Conservation (phyloP, 2,888 invertebrate species). For the Netelia melanura region DNA sequence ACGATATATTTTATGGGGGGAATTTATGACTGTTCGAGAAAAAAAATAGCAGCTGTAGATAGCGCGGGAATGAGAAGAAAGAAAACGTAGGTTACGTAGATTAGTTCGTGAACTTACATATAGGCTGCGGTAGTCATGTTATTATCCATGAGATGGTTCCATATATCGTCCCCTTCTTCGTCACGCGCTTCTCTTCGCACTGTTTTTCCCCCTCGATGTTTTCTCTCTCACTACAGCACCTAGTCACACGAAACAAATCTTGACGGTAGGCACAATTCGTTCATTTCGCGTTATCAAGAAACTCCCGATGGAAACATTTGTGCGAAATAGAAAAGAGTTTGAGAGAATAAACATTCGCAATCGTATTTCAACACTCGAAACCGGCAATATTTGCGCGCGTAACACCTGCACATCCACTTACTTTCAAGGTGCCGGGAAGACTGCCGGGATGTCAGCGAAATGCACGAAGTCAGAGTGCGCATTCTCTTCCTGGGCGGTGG, state of each 20-base stretch:
- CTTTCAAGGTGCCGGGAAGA: slow-evolving; percentile 72
- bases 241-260: slow-evolving; percentile 29
- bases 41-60: not conserved
- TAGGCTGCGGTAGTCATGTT: slow-evolving; percentile 84
- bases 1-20: not conserved
- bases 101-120: slow-evolving; percentile 76
- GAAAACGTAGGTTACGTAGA: slow-evolving; percentile 47
- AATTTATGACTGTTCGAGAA: not conserved
- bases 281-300: slow-evolving; percentile 34
- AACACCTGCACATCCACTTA: slow-evolving; percentile 60
- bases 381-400: slow-evolving; percentile 6
- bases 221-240: slow-evolving; percentile 48
- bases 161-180: slow-evolving; percentile 75
- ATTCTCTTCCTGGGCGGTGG: slow-evolving; percentile 75
- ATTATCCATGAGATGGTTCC: slow-evolving; percentile 84
- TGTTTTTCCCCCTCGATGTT: slow-evolving; percentile 46
- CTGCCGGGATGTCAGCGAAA: slow-evolving; percentile 70
- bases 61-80: not conserved
- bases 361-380: not conserved
- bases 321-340: not conserved
- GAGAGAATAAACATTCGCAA: not conserved
- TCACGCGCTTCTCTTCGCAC: slow-evolving; percentile 40
- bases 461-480: slow-evolving; percentile 74
- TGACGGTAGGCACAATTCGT: slow-evolving; percentile 16
- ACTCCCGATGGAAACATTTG: not conserved